A percentile compares a stretch with the other conserved stretches of the same genome.
Evolutionary conservation across 2,888 invertebrate species (phyloP).

Genomic region (Chloroclysta siterata): DNA sequence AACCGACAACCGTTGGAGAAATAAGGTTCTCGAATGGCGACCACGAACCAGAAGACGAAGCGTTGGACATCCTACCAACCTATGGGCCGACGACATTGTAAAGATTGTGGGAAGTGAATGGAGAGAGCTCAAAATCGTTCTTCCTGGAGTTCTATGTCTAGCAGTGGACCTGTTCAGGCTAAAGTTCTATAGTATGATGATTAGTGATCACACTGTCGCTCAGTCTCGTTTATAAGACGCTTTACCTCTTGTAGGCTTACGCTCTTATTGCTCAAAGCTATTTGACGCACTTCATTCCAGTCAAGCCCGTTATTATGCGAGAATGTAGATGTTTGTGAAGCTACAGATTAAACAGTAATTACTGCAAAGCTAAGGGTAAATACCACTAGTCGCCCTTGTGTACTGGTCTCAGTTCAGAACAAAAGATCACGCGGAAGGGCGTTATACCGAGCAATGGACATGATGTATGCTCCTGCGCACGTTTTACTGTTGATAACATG

Average conservation of each 20-base stretch:
- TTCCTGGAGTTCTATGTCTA: too few relatives aligned
- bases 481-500: neutral
- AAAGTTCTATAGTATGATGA: neutral
- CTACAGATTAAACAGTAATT: conserved; percentile 23
- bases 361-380: conserved; percentile 53
- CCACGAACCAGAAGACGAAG: too few relatives aligned
- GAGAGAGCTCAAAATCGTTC: too few relatives aligned
- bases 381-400: conserved; percentile 74
- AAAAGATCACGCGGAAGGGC: conserved; percentile 63
- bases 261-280: conserved; percentile 4
- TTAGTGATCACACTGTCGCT: neutral
- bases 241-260: neutral
- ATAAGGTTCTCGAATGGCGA: too few relatives aligned
- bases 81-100: too few relatives aligned
- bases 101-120: too few relatives aligned
- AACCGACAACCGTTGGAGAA: too few relatives aligned
- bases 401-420: conserved; percentile 45
- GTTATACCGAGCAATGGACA: conserved; percentile 7
- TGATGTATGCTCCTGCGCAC: conserved; percentile 9
- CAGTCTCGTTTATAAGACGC: neutral
- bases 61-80: too few relatives aligned
- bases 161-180: too few relatives aligned
- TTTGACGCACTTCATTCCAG: conserved; percentile 30
- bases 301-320: conserved; percentile 48
- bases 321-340: conserved; percentile 49